Base-by-base conservation (phyloP, 64 coral and sea anemone genomes). In the Trachythela sp. region DNA sequence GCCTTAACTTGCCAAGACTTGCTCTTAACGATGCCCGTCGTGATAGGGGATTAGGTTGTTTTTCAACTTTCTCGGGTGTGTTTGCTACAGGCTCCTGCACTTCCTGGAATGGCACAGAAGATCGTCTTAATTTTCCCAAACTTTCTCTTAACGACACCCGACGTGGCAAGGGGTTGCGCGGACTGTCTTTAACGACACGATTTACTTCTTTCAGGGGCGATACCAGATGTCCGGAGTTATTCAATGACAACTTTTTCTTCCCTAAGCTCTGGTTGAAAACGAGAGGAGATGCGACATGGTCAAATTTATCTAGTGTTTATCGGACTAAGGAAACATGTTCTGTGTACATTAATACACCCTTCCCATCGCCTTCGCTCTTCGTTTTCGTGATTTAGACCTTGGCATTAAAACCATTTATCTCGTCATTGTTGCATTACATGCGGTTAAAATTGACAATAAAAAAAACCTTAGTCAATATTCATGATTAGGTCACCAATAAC, bases 101-200 rank as follows among this genome's bases (percentile, higher is more conserved):
- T 88, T 43, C 70, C 39, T 48, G 75, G n/a, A 32, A 58, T 35
- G 84, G 85, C 37, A 88, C 88, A 36, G 92, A 89, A 71, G 86
- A 40, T 43, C 31, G 37, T 15, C 58, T 85, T 7, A 86, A 89
- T 54, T 92, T 45, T 4, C 42, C 42, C 11, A 45, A 45, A 45
- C 42, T 45, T 48, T 97, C 95, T 70, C 94, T 97, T 8, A 97
- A 71, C 59, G 85, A 92, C 4, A 71, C 86, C 37, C 43, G 59
- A 42, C 85, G 35, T 0, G 86, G 43, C 42, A 93, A 88, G 30
- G 93, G 94, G 22, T 93, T 88, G 33, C 93, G 95, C 22, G 56
- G 56, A 64, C 56, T 64, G 56, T 64, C 56, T 64, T 64, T 64
- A 10, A 64, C 56, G 56, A n/a, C 22, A 64, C 56, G 56, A 18